phyloP scores from a whole-genome alignment of 92 coral and sea anemone genomes.

The Parazoanthus atlanticus region DNA sequence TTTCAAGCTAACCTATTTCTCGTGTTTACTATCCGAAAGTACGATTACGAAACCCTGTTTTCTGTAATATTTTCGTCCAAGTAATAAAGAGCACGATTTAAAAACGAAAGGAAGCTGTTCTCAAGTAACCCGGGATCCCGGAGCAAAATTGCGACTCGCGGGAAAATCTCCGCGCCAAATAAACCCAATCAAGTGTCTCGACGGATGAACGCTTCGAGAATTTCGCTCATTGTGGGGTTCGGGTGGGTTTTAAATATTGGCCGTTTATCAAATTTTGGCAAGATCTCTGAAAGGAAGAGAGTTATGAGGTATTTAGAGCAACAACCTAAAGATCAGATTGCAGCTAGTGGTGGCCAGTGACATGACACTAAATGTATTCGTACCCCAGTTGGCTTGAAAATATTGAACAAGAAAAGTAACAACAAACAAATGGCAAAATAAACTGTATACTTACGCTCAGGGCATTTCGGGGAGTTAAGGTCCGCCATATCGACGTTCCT shows the following conservation, averaged over 20 bases:
- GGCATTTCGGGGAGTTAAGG: constrained; percentile 92
- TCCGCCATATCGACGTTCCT: constrained; percentile 88
- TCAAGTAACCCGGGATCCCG: background rate
- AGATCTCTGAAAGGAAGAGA: background rate
- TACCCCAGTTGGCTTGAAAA: background rate
- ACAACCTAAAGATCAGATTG: background rate
- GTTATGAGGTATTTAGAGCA: background rate
- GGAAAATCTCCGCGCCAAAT: constrained; percentile 26
- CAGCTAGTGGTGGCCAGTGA: background rate
- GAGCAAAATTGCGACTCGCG: background rate
- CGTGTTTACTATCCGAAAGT: background rate
- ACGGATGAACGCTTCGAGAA: constrained; percentile 12
- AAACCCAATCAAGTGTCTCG: constrained; percentile 24
- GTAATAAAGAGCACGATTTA: background rate
- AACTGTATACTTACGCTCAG: constrained; percentile 76
- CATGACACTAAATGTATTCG: constrained; percentile 1
- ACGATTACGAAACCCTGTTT: background rate
- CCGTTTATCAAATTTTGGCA: background rate
- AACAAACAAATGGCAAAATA: constrained; percentile 26
- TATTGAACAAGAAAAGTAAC: constrained; percentile 26
- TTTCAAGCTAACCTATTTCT: constrained; percentile 1
- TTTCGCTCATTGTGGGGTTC: background rate
- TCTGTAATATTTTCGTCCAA: background rate
- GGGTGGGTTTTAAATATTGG: background rate
- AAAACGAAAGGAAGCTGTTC: background rate